Percentiles rank a stretch among this genome's conserved stretches.
These are phyloP conservation scores for Porites lutea DNA, from an alignment of 64 coral and sea anemone species.

Conservation along the genomic window DNA sequence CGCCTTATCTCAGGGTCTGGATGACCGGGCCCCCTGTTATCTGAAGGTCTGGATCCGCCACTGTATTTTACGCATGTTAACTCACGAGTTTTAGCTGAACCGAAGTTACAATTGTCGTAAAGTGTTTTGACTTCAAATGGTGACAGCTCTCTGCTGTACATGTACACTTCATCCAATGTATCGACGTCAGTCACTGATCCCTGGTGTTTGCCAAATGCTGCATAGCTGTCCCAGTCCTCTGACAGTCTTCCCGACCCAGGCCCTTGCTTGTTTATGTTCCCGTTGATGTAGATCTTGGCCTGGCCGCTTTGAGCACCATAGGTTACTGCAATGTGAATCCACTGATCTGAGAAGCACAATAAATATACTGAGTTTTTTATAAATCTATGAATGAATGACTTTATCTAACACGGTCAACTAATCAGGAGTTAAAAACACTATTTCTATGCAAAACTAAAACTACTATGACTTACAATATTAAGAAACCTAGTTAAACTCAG, in stretches of 20 bases:
- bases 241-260: conserved; percentile 69
- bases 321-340: conserved; percentile 87
- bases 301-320: conserved; percentile 59
- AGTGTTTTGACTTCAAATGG: conserved; percentile 93
- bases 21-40: too few relatives aligned
- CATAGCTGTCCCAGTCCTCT: conserved; percentile 96
- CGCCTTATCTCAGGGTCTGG: too few relatives aligned
- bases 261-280: conserved; percentile 83
- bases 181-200: conserved; percentile 58
- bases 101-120: conserved; percentile 94
- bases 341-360: conserved; percentile 51
- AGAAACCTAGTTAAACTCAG: too few relatives aligned
- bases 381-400: too few relatives aligned
- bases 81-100: conserved; percentile 77
- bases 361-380: too few relatives aligned
- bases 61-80: neutral
- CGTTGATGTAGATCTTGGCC: conserved; percentile 89
- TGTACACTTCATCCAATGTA: conserved; percentile 87
- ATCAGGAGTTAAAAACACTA: too few relatives aligned
- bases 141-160: conserved; percentile 88
- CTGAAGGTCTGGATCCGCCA: too few relatives aligned
- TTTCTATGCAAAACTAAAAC: too few relatives aligned
- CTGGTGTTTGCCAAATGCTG: conserved; percentile 88
- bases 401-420: too few relatives aligned
- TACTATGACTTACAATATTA: too few relatives aligned